Evolutionary conservation across 2,888 invertebrate genomes (phyloP).

Genomic region (Sclerodermus sp.): DNA sequence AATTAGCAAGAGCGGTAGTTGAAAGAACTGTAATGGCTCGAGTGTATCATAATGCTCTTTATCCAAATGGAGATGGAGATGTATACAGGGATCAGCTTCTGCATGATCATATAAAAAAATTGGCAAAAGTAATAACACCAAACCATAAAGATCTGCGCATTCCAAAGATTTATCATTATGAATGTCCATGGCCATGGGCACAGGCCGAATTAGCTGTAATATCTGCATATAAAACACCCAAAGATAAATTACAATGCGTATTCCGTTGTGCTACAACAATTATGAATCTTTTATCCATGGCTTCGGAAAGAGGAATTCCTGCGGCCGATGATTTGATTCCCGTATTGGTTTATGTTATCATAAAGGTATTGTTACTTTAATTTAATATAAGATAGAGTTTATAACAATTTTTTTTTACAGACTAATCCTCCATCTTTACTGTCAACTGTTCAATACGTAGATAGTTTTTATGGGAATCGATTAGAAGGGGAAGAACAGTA

Average conservation of each 20-base stretch:
- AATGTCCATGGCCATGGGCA: constrained; percentile 95
- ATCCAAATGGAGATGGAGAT: constrained; percentile 97
- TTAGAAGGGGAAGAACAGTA: constrained; percentile 90
- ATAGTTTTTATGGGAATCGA: constrained; percentile 83
- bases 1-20: constrained; percentile 78
- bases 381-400: neutral
- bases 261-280: constrained; percentile 89
- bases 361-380: constrained; percentile 68
- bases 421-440: constrained; percentile 93
- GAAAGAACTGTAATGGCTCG: constrained; percentile 90
- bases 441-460: constrained; percentile 95
- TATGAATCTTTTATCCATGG: constrained; percentile 88
- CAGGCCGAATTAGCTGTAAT: constrained; percentile 87
- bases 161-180: constrained; percentile 81
- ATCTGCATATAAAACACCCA: constrained; percentile 87
- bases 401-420: constrained; percentile 56
- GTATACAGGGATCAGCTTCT: constrained; percentile 86
- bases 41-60: constrained; percentile 90
- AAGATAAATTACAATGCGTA: constrained; percentile 83
- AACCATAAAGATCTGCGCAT: constrained; percentile 80
- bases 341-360: constrained; percentile 92
- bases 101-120: constrained; percentile 83
- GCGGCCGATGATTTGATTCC: constrained; percentile 96
- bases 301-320: constrained; percentile 74
- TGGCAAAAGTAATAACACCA: constrained; percentile 75